Base-by-base conservation (phyloP, 2,113 vertebrate genomes). In the Austrofundulus limnaeus region DNA sequence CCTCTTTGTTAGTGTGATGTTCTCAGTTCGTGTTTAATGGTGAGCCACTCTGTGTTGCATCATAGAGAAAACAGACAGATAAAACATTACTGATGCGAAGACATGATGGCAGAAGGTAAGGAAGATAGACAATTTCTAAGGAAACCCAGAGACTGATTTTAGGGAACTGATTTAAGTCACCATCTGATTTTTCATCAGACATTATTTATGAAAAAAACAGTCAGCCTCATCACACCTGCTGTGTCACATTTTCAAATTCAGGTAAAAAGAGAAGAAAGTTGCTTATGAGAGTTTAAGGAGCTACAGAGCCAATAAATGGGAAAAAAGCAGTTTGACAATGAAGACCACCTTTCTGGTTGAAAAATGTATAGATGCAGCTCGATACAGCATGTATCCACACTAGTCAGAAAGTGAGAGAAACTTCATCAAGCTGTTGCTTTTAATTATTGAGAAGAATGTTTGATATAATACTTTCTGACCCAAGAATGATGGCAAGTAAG, bases 1-100 rank as follows among this genome's bases (percentile, higher is more conserved):
- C 57, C 63, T 72, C 67, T 75, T 14, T 65, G 50, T 46, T 66
- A 56, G 57, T 10, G 55, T 47, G 54, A 67, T 61, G 64, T 76
- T 75, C 83, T 81, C 66, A 72, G 66, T n/a, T 55, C 42, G 75
- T 45, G 75, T 80, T 80, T 67, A 69, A 66, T 61, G 42, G 66
- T 17, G n/a, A 25, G 52, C 52, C 19, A n/a, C n/a, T 81, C 83
- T 87, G 83, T 23, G 17, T 67, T 68, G 65, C 19, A 16, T 88
- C 86, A 79, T 64, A 48, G 39, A 6, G 49, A 9, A 74, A 75
- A 80, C 81, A 78, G 62, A 84, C 75, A 72, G 81, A 67, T 75
- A n/a, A 68, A 72, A 63, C 71, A 80, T 77, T 64, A 73, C 75
- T 49, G 81, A 90, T 85, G 77, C 66, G 64, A 72, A 16, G 81